A percentile compares a stretch with the other conserved stretches of the same genome.
These are phyloP conservation scores for Myotis pilosus DNA, from an alignment of 2,797 vertebrate genomes.

Conservation along the genomic window DNA sequence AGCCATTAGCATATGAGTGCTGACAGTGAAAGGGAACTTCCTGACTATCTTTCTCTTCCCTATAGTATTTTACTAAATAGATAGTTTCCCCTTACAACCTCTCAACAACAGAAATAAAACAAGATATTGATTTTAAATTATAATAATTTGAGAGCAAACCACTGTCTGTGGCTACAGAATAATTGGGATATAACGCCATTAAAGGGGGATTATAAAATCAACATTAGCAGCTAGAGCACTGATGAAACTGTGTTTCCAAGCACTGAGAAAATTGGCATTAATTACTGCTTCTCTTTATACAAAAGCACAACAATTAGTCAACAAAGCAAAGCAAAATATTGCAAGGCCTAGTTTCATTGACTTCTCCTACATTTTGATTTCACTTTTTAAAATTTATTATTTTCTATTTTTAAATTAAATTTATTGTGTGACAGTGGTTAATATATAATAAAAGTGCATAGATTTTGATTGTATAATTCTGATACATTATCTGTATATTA, in stretches of 20 bases:
- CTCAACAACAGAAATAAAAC: constrained; percentile 25
- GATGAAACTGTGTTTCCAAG: background rate
- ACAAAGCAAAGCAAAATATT: background rate
- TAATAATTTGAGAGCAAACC: background rate
- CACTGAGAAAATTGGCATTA: background rate
- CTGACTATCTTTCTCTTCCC: background rate
- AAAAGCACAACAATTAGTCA: background rate
- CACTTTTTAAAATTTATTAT: background rate
- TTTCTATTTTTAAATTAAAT: background rate
- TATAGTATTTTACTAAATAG: constrained; percentile 13
- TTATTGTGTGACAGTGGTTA: background rate
- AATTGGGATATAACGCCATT: constrained; percentile 31
- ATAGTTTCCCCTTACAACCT: background rate
- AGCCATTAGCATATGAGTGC: background rate
- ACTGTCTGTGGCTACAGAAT: background rate
- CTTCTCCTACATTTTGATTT: background rate
- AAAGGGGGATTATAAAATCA: background rate
- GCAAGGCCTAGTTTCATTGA: background rate
- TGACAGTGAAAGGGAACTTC: background rate
- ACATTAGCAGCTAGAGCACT: background rate
- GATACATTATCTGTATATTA: background rate
- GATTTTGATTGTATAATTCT: background rate
- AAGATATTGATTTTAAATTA: constrained; percentile 50
- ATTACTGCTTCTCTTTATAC: background rate
- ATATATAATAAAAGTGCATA: background rate